Evolutionary conservation across 1,140 invertebrate species (phyloP), one percentile per base, ranked within the genome.

Genomic region (Muscidifurax raptorellus): DNA sequence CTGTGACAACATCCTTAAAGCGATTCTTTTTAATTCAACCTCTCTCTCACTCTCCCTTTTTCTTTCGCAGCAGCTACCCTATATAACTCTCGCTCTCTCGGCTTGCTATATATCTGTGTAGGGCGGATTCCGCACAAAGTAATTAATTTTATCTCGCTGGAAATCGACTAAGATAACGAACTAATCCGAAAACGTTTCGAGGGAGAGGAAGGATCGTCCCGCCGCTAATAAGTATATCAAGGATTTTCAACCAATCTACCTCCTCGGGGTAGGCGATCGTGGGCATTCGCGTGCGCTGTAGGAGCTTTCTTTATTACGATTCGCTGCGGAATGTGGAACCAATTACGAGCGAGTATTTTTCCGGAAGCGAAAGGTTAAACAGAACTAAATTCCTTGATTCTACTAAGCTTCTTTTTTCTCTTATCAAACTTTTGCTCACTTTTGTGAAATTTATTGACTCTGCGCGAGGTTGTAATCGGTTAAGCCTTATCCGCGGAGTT

Each of bases 151-250:
- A 82, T 74, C 80, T 13, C 22, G 9, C 30, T 82, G 80, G 30
- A 74, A 82, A 82, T 74, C 30, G 25, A 72, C 40, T 67, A 71
- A 83, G 78, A 86, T 86, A 82, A 59, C 36, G 69, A 84, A 71
- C 77, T 82, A 81, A 28, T 72, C 15, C 30, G 25, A 84, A 80
- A 77, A 76, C 15, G 30, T 69, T 77, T 82, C 52, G 30, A 52
- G 28, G 25, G 6, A 28, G 28, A 28, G 28, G 59, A 82, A 44
- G 47, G 81, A n/a, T 67, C n/a, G 72, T 25, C 4, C 40, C 7
- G 74, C 52, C 12, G 30, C 25, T 82, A 82, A 82, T 64, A 82
- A 82, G 32, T 76, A 76, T 40, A 64, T 75, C 25, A 64, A 82
- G 80, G 69, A 74, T 36, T 82, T 69, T 59, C 15, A 82, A 82